Evolutionary conservation across 1,140 invertebrate genomes (phyloP).

Genomic region (Dysdera silvatica): DNA sequence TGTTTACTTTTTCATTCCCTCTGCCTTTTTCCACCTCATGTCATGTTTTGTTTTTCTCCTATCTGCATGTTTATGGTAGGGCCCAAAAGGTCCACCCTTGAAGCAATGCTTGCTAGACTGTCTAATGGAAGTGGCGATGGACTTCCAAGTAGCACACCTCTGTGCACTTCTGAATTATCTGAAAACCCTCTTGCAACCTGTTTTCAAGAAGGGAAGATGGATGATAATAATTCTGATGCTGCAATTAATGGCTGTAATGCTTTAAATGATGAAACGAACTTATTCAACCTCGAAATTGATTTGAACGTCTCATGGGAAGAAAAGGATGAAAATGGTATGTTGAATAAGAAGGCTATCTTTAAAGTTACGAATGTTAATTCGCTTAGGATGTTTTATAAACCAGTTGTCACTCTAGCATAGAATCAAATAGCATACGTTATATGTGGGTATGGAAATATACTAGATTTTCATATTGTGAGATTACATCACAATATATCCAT

Average conservation of each 20-base stretch:
- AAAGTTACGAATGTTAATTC: too few species aligned
- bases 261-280: too few species aligned
- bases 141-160: constrained; percentile 16
- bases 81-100: constrained; percentile 46
- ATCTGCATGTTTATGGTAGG: constrained; percentile 36
- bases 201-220: constrained; percentile 8
- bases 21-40: constrained; percentile 5
- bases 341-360: too few species aligned
- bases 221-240: constrained; percentile 8
- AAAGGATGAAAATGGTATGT: constrained; percentile 30
- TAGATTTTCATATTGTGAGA: too few species aligned
- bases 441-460: too few species aligned
- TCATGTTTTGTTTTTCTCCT: constrained; percentile 14
- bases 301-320: too few species aligned
- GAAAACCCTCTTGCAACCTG: constrained; percentile 13
- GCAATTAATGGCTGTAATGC: constrained; percentile 14
- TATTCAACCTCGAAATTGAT: too few species aligned
- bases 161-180: constrained; percentile 13
- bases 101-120: constrained; percentile 48
- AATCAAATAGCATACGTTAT: too few species aligned
- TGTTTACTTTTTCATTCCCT: constrained; percentile 4
- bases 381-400: too few species aligned
- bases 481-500: too few species aligned
- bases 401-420: too few species aligned
- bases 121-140: constrained; percentile 40